Evolutionary conservation across 2,888 invertebrate species (phyloP).

Genomic region (Volucella inanis): DNA sequence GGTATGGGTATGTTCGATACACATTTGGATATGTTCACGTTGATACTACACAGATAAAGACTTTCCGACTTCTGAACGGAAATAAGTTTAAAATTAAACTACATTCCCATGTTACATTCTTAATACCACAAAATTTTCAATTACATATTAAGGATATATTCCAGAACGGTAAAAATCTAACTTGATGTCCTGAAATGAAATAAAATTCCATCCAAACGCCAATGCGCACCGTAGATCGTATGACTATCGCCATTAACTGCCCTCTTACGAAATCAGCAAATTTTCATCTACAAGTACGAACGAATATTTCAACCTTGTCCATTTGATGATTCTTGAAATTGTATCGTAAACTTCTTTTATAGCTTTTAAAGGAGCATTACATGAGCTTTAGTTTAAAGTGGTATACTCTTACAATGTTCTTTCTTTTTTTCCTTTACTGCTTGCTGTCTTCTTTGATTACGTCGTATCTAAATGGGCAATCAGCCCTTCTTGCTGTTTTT

Average conservation of each 20-base stretch:
- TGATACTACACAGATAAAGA: too few relatives aligned
- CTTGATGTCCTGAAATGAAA: neutral
- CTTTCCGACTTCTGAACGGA: too few relatives aligned
- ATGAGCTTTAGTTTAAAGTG: constrained; percentile 68
- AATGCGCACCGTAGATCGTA: neutral
- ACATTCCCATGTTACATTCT: too few relatives aligned
- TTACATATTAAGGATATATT: too few relatives aligned
- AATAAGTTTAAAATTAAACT: too few relatives aligned
- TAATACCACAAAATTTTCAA: too few relatives aligned
- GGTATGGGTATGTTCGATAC: too few relatives aligned
- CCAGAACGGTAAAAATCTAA: neutral
- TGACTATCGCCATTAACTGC: constrained; percentile 32
- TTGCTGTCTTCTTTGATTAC: constrained; percentile 67
- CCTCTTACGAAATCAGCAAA: constrained; percentile 28
- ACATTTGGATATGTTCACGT: too few relatives aligned
- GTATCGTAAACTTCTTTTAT: constrained; percentile 70
- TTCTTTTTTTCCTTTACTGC: too few relatives aligned
- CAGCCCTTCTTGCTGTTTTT: constrained; percentile 33
- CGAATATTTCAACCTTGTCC: constrained; percentile 61
- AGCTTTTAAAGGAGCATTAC: constrained; percentile 68
- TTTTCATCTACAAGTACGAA: constrained; percentile 49
- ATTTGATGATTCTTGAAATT: constrained; percentile 65
- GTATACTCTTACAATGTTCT: constrained; percentile 56
- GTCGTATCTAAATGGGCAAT: constrained; percentile 73
- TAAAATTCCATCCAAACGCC: constrained; percentile 13